phyloP scores from a whole-genome alignment of 2,797 vertebrate genomes.

The Rhinophrynus dorsalis region DNA sequence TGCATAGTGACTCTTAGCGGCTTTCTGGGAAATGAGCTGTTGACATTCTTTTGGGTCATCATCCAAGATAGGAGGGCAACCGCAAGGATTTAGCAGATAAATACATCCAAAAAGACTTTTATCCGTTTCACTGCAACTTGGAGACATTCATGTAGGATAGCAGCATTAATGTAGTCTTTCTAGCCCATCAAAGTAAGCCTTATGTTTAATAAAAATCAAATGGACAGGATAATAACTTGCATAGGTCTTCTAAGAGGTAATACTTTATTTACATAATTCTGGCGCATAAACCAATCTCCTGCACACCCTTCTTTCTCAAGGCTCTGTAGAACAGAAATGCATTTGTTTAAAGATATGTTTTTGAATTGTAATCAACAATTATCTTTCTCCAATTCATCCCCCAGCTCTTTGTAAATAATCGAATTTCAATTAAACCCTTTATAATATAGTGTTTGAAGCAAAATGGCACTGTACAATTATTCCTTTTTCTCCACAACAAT shows the following conservation, averaged over 20 bases:
- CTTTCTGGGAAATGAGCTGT: conserved; percentile 88
- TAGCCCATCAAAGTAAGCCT: conserved; percentile 70
- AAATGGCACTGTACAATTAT: conserved; percentile 53
- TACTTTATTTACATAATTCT: conserved; percentile 69
- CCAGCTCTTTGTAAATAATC: conserved; percentile 63
- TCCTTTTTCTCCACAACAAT: conserved; percentile 44
- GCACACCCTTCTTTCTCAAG: conserved; percentile 50
- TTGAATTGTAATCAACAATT: conserved; percentile 63
- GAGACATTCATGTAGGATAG: conserved; percentile 70
- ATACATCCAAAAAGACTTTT: conserved; percentile 80
- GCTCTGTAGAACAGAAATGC: conserved; percentile 38
- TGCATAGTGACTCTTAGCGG: conserved; percentile 71
- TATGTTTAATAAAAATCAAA: conserved; percentile 60
- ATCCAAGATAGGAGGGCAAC: conserved; percentile 80
- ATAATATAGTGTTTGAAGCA: conserved; percentile 63
- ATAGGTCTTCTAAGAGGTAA: conserved; percentile 65
- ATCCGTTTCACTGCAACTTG: conserved; percentile 76
- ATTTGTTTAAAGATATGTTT: conserved; percentile 52
- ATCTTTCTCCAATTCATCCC: conserved; percentile 57
- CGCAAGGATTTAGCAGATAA: conserved; percentile 86
- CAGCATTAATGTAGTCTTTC: conserved; percentile 71
- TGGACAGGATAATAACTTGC: conserved; percentile 63
- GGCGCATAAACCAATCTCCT: conserved; percentile 61
- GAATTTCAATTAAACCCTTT: conserved; percentile 64
- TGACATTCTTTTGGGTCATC: conserved; percentile 92